phyloP scores from a whole-genome alignment of 2,113 vertebrate genomes.

The Orientallactaga bullata region DNA sequence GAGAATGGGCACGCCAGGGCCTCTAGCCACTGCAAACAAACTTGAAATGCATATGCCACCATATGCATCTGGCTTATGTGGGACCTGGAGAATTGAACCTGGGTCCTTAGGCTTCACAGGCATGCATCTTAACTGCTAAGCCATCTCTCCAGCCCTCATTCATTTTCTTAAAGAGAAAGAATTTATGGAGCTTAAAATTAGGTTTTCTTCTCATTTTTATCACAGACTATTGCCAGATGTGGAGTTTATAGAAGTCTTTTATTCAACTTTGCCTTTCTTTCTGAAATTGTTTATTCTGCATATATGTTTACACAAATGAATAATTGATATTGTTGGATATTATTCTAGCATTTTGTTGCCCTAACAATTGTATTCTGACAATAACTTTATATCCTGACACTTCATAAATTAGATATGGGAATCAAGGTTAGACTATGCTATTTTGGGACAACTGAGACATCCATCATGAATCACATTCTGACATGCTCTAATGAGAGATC shows the following conservation, averaged over 20 bases:
- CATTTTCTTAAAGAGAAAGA: not conserved
- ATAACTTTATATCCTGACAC: constrained; percentile 41
- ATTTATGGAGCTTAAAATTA: not conserved
- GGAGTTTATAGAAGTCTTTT: not conserved
- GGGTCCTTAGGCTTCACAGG: no score
- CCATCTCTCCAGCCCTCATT: no score
- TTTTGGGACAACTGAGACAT: constrained; percentile 71
- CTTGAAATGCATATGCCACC: no score
- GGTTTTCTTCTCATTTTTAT: not conserved
- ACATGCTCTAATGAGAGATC: constrained; percentile 79
- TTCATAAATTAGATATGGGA: constrained; percentile 62
- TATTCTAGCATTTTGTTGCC: not conserved
- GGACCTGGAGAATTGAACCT: no score
- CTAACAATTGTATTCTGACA: not conserved
- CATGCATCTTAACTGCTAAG: no score
- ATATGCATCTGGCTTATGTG: no score
- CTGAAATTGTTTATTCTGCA: not conserved
- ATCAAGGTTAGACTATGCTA: constrained; percentile 51
- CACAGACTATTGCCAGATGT: not conserved
- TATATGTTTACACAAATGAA: not conserved
- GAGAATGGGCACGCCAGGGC: no score
- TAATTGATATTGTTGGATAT: not conserved
- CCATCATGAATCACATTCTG: constrained; percentile 78
- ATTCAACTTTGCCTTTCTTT: not conserved
- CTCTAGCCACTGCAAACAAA: no score